A percentile compares a stretch with the other conserved stretches of the same genome.
phyloP scores from a whole-genome alignment of 1,140 invertebrate species.

The Archivesica marissinica region DNA sequence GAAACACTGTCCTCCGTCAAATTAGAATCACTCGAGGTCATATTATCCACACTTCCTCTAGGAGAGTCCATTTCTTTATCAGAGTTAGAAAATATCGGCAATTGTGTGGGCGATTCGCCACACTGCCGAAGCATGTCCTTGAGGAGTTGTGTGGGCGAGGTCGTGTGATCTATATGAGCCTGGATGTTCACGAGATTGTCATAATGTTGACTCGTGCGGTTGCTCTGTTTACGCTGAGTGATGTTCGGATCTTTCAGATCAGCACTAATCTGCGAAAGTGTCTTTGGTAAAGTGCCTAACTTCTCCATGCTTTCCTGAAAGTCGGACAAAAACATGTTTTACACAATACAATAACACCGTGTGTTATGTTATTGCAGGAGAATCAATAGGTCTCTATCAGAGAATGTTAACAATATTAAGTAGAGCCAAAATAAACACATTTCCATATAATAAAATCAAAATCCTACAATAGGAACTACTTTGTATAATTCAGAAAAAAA shows the following conservation, averaged over 20 bases:
- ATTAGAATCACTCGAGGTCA: slow-evolving; percentile 22
- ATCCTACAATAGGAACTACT: too few species aligned
- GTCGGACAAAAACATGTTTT: neutral
- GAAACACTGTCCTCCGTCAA: slow-evolving; percentile 38
- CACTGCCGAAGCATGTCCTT: slow-evolving; percentile 73
- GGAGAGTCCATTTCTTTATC: slow-evolving; percentile 24
- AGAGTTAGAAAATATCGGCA: slow-evolving; percentile 51
- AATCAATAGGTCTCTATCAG: neutral
- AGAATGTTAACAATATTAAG: too few species aligned
- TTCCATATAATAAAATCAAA: too few species aligned
- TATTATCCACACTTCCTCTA: slow-evolving; percentile 44
- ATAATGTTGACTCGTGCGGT: slow-evolving; percentile 75
- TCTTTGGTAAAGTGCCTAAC: slow-evolving; percentile 84
- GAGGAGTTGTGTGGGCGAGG: slow-evolving; percentile 71
- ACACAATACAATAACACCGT: neutral
- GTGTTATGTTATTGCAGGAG: neutral
- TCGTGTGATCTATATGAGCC: slow-evolving; percentile 53
- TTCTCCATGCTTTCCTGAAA: slow-evolving; percentile 72
- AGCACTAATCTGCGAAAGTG: slow-evolving; percentile 85
- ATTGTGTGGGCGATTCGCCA: slow-evolving; percentile 65
- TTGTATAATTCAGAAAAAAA: too few species aligned
- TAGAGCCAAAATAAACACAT: too few species aligned
- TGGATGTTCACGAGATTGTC: slow-evolving; percentile 73
- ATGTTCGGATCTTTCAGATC: slow-evolving; percentile 84
- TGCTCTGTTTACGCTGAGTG: slow-evolving; percentile 59